A percentile compares a stretch with the other conserved stretches of the same genome.
Evolutionary conservation across 2,113 vertebrate species (phyloP).

Genomic region (Tupaia tana): DNA sequence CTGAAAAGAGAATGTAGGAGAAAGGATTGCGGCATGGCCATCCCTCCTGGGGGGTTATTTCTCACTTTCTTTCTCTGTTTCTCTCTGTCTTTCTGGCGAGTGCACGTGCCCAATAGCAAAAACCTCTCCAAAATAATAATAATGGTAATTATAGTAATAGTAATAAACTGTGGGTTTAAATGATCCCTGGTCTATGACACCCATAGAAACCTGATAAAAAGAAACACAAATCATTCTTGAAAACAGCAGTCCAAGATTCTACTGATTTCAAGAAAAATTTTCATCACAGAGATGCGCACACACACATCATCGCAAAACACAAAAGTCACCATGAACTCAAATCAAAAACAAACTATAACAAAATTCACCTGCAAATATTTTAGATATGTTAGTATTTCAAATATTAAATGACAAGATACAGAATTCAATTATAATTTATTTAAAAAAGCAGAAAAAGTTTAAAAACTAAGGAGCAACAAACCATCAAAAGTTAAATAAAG

Average conservation of each 20-base stretch:
- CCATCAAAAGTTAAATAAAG: slow-evolving; percentile 10
- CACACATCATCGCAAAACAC: neutral
- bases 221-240: neutral
- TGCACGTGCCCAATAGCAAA: too few species aligned
- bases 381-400: neutral
- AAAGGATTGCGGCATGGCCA: too few species aligned
- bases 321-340: neutral
- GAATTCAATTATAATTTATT: neutral
- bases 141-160: too few species aligned
- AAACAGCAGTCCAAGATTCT: neutral
- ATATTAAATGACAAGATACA: neutral
- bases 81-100: too few species aligned
- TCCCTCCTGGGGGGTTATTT: too few species aligned
- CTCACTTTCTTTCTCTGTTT: too few species aligned
- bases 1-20: too few species aligned
- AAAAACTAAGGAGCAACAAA: neutral
- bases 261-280: slow-evolving; percentile 11
- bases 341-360: neutral
- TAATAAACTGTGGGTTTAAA: neutral
- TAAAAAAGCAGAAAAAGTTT: neutral
- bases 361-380: neutral
- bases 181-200: neutral
- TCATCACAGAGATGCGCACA: neutral
- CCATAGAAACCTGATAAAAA: neutral
- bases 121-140: too few species aligned